Base-by-base conservation (phyloP, 1,140 invertebrate genomes). In the Myzus persicae region DNA sequence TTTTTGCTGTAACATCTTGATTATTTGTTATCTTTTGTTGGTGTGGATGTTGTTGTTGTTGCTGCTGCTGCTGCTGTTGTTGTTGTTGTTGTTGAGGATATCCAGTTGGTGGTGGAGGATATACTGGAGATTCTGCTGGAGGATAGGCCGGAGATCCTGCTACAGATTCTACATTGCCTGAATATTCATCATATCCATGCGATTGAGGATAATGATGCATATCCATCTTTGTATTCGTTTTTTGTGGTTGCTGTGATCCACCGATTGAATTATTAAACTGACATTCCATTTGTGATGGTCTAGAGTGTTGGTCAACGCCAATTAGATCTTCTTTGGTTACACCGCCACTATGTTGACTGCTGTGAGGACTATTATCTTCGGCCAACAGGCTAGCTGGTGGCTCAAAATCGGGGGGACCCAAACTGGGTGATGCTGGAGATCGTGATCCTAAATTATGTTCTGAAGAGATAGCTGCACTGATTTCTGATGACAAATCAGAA, bases 1-100 rank as follows among this genome's bases (percentile, higher is more conserved):
- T 98, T 95, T 98, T 98, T 1, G 97, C 97, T 7, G 98, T 96
- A 4, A 98, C 97, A 95, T 98, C 98, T 94, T 97, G 96, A 46
- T 94, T 94, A 59, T 93, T 93, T 42, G 89, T 91, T 18, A 90
- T 67, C 51, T 94, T 93, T 59, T 82, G 67, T 91, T 91, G 93
- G 40, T 85, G 85, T 91, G 90, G 93, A 42, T 94, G 90, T 51
- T 93, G 82, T 38, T 85, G n/a, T 38, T 84, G 84, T 18, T 90
- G 88, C 7, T 90, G 88, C 0, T 84, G 54, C 22, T 82, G 90
- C 36, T 93, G 90, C 44, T 82, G 93, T 0, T 40, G 59, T 26
- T 94, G 93, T 24, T 85, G 91, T 38, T 94, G 90, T 42, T 91
- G 90, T 31, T 91, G 90, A 3, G 81, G 46, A 54, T 93, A 93